A percentile compares a stretch with the other conserved stretches of the same genome.
These are phyloP conservation scores for Limonius californicus DNA, from an alignment of 1,140 invertebrate species.

Conservation along the genomic window DNA sequence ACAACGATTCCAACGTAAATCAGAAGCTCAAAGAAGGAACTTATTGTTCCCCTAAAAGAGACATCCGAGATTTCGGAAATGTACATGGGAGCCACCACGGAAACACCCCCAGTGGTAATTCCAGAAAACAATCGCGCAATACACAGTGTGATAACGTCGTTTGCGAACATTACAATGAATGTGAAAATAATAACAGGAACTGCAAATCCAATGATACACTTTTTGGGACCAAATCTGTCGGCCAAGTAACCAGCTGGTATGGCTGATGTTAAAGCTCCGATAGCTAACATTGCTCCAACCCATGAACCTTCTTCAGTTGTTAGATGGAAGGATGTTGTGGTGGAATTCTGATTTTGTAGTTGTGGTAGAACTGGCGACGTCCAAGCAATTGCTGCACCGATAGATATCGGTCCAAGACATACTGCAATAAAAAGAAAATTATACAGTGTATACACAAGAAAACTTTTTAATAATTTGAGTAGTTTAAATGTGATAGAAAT, in stretches of 20 bases:
- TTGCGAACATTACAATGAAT: conserved; percentile 62
- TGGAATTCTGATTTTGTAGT: background rate
- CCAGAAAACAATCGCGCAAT: conserved; percentile 67
- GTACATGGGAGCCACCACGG: conserved; percentile 65
- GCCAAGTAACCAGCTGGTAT: conserved; percentile 60
- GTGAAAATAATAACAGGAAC: conserved; percentile 73
- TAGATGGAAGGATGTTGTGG: conserved; percentile 28
- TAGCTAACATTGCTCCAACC: conserved; percentile 68
- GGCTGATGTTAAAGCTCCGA: conserved; percentile 70
- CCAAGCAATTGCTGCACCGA: background rate
- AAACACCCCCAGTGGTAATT: conserved; percentile 58
- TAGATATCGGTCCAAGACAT: background rate
- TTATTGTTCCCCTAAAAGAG: conserved; percentile 64
- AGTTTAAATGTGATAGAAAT: no score
- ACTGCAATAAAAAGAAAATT: background rate
- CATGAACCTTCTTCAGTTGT: conserved; percentile 50
- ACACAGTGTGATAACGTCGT: conserved; percentile 57
- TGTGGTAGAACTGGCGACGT: conserved; percentile 6
- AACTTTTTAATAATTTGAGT: no score
- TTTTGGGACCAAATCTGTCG: background rate
- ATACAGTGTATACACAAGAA: no score
- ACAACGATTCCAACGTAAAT: conserved; percentile 61
- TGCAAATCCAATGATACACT: conserved; percentile 52
- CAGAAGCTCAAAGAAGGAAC: conserved; percentile 64
- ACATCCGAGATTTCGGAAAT: conserved; percentile 68